phyloP scores from a whole-genome alignment of 2,113 vertebrate genomes.

The Perca schrenkii region DNA sequence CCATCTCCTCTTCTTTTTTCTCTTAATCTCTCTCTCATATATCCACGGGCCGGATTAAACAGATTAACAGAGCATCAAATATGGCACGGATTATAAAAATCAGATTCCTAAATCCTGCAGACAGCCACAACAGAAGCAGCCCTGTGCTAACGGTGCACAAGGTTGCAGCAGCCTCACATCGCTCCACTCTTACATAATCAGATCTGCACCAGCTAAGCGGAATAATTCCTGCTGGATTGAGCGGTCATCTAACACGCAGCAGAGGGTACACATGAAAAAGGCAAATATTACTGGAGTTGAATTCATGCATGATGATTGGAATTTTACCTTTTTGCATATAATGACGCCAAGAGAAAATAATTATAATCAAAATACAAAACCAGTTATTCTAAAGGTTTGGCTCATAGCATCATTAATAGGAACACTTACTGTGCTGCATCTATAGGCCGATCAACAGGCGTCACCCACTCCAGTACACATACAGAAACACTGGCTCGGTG shows the following conservation, averaged over 20 bases:
- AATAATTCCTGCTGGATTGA: slow-evolving; percentile 62
- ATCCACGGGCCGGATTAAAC: slow-evolving; percentile 5
- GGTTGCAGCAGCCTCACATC: slow-evolving; percentile 58
- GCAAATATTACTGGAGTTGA: not conserved
- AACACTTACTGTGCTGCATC: slow-evolving; percentile 64
- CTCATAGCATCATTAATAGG: not conserved
- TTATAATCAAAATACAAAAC: not conserved
- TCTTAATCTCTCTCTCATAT: slow-evolving; percentile 7
- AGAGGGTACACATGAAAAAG: not conserved
- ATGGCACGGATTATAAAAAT: slow-evolving; percentile 22
- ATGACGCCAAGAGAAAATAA: not conserved
- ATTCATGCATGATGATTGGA: not conserved
- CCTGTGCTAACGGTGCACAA: slow-evolving; percentile 57
- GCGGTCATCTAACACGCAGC: slow-evolving; percentile 32
- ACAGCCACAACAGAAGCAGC: slow-evolving; percentile 42
- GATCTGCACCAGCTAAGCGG: slow-evolving; percentile 48
- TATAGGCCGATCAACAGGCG: slow-evolving; percentile 66
- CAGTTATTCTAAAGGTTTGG: not conserved
- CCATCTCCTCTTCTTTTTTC: slow-evolving; percentile 9
- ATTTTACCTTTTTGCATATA: not conserved
- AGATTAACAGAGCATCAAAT: slow-evolving; percentile 44
- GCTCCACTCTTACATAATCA: slow-evolving; percentile 71
- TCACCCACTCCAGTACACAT: slow-evolving; percentile 47
- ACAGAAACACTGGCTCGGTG: slow-evolving; percentile 15
- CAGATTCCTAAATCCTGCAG: slow-evolving; percentile 40